Evolutionary conservation across 2,797 vertebrate species (phyloP), one percentile per base, ranked within the genome.

Genomic region (Anabas testudineus): DNA sequence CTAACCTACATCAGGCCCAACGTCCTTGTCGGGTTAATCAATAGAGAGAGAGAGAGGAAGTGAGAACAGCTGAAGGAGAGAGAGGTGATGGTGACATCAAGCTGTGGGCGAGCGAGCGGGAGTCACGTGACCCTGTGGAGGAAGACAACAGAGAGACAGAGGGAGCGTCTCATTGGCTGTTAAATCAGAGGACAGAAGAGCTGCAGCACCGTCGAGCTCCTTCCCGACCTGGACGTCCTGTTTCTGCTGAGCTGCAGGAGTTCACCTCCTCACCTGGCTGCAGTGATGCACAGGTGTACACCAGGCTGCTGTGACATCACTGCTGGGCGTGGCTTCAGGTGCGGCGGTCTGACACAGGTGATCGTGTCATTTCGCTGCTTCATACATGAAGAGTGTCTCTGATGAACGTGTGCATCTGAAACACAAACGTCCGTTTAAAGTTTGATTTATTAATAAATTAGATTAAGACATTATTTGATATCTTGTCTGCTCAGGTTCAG

Each of bases 51-150:
- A 58, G 54, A 28, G 53, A 51, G 63, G 22, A 28, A 43, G 48
- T 5, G 18, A 42, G 37, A 47, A 21, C 39, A 19, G 41, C 46
- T 42, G 41, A 54, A 21, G 24, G 34, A 30, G 57, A 39, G 22
- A 46, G 34, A 58, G 52, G 22, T 3, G 0, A 57, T 10, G 28
- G 39, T n/a, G 60, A 69, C 21, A 15, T 42, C 22, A 56, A 65
- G 69, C 53, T 62, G 58, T 28, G 69, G 55, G 43, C 3, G 54
- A 80, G 49, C 16, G 2, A 74, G 58, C 46, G 0, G 65, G 67
- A 63, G 74, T 80, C 73, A 80, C 52, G 67, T 73, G 76, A 76
- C 71, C 47, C 43, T 14, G 52, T 36, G 49, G 46, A 60, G 59
- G 66, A 56, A 46, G 66, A 55, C 5, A 21, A 37, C 47, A 52